phyloP scores from a whole-genome alignment of 2,888 invertebrate species.

The Lobophora halterata region DNA sequence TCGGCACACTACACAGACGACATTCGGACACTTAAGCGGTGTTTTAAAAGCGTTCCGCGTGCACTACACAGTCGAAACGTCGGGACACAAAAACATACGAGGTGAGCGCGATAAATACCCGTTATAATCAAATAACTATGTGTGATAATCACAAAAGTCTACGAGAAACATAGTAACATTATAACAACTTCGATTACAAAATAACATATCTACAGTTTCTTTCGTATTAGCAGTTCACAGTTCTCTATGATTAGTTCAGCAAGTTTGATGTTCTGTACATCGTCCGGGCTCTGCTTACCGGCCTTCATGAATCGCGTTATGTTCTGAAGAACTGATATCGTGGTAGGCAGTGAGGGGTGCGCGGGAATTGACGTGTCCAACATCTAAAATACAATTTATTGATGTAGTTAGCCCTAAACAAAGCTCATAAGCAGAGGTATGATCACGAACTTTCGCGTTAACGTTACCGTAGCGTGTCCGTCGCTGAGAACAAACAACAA shows the following conservation, averaged over 20 bases:
- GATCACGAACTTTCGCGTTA: background rate
- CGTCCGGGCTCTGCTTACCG: constrained; percentile 32
- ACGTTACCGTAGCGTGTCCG: no score
- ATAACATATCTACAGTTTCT: constrained; percentile 46
- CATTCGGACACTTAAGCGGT: no score
- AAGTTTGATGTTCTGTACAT: constrained; percentile 53
- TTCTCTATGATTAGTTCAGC: constrained; percentile 60
- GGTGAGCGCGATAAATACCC: no score
- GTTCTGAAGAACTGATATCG: constrained; percentile 55
- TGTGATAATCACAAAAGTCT: no score
- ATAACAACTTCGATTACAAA: no score
- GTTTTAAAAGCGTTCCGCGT: no score
- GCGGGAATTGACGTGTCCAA: constrained; percentile 67
- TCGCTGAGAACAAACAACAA: no score
- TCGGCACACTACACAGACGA: no score
- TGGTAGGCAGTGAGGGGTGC: constrained; percentile 56
- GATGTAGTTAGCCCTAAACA: constrained; percentile 1
- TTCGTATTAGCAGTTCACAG: constrained; percentile 55
- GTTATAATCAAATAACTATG: no score
- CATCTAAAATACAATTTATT: constrained; percentile 41
- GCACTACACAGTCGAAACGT: no score
- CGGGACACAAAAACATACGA: no score
- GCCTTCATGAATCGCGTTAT: constrained; percentile 52
- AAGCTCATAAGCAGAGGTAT: background rate
- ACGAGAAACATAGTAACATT: no score